Conservation (phyloP, 2,888 invertebrate genomes). For the Elaeidobius kamerunicus region DNA sequence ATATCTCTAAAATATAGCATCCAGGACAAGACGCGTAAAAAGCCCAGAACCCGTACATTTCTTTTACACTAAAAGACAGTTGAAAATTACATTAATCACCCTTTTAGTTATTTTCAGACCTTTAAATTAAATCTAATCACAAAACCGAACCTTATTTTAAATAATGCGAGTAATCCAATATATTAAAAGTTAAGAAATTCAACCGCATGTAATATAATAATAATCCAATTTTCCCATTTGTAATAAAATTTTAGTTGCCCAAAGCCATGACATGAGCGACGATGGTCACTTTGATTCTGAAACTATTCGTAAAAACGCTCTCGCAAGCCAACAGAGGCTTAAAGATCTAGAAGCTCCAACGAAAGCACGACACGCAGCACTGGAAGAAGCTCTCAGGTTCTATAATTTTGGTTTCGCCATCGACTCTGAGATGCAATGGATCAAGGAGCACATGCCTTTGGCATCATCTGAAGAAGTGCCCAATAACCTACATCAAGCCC, state of each 20-base stretch:
- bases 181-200: too few relatives aligned
- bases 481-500: constrained; percentile 87
- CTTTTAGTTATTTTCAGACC: too few relatives aligned
- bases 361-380: constrained; percentile 64
- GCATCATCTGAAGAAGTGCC: constrained; percentile 75
- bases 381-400: constrained; percentile 80
- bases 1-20: too few relatives aligned
- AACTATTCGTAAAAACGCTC: constrained; percentile 76
- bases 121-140: too few relatives aligned
- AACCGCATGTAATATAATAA: too few relatives aligned
- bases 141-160: too few relatives aligned
- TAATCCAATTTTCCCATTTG: too few relatives aligned
- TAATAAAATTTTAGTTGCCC: constrained; percentile 56
- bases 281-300: constrained; percentile 94
- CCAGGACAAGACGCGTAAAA: too few relatives aligned
- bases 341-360: constrained; percentile 71
- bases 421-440: constrained; percentile 92
- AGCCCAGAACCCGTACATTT: too few relatives aligned
- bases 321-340: constrained; percentile 68
- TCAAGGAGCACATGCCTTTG: constrained; percentile 81
- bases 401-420: constrained; percentile 94
- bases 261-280: constrained; percentile 87
- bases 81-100: too few relatives aligned
- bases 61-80: too few relatives aligned
- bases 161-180: too few relatives aligned